Conservation (phyloP, 2,888 invertebrate genomes). For the Allolobophora icterica region DNA sequence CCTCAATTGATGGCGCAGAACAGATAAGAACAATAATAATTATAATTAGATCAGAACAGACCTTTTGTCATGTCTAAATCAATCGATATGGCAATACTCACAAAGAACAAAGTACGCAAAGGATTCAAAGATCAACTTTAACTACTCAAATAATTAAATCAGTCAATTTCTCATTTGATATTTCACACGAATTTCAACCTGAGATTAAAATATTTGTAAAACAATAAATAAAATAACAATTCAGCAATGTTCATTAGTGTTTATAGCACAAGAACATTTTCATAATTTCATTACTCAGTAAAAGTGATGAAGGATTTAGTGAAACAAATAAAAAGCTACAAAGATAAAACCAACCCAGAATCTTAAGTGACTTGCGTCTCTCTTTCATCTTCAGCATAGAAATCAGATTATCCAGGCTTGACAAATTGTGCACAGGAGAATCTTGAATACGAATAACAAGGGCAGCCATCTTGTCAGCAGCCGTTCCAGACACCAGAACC, state of each 20-base stretch:
- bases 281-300: background rate
- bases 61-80: too few species aligned
- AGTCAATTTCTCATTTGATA: too few species aligned
- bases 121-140: too few species aligned
- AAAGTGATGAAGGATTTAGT: background rate
- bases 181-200: background rate
- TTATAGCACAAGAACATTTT: background rate
- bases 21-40: too few species aligned
- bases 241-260: background rate
- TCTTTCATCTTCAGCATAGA: conserved; percentile 80
- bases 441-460: conserved; percentile 80
- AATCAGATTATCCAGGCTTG: conserved; percentile 76
- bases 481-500: conserved; percentile 80
- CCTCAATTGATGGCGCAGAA: too few species aligned
- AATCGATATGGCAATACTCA: background rate
- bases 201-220: too few species aligned
- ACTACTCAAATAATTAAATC: too few species aligned
- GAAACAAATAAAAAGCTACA: background rate
- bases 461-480: conserved; percentile 85
- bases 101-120: background rate
- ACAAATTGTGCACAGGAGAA: conserved; percentile 82
- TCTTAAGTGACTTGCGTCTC: conserved; percentile 70
- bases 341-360: conserved; percentile 69
- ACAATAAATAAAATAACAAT: background rate
- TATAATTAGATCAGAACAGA: too few species aligned